Percentiles rank a stretch among this genome's conserved stretches.
These are phyloP conservation scores for Axis porcinus DNA, from an alignment of 2,113 vertebrate species.

Conservation along the genomic window DNA sequence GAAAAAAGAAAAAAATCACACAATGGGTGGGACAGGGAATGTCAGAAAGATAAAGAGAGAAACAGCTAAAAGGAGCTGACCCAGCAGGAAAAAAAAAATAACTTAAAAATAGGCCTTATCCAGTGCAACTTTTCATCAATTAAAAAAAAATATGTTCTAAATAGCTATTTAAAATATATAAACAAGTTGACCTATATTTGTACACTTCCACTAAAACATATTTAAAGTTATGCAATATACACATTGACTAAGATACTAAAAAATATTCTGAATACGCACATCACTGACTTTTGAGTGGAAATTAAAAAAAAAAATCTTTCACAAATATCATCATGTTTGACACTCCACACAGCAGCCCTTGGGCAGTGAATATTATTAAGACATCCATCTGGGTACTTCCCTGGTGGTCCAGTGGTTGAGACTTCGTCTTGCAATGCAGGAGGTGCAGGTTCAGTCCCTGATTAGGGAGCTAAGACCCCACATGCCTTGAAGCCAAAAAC, in stretches of 20 bases:
- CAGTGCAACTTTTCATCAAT: not conserved
- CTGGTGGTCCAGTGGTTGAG: not conserved
- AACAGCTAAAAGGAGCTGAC: not conserved
- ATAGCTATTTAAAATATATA: not conserved
- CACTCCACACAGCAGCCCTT: not conserved
- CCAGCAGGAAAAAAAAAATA: not conserved
- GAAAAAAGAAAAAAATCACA: slow-evolving; percentile 44
- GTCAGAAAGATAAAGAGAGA: slow-evolving; percentile 7
- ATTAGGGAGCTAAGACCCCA: not conserved
- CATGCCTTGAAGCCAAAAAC: not conserved
- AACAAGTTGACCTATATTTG: not conserved
- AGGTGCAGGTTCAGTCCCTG: not conserved
- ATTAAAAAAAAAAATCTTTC: not conserved
- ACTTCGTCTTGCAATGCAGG: not conserved
- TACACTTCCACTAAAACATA: not conserved
- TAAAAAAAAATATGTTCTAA: not conserved
- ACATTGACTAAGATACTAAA: not conserved
- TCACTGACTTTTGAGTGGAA: not conserved
- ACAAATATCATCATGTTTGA: not conserved
- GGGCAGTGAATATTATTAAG: not conserved
- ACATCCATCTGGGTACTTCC: not conserved
- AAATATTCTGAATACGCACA: not conserved
- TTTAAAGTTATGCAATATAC: not conserved
- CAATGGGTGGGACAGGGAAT: not conserved
- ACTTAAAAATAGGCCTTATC: not conserved